phyloP scores from a whole-genome alignment of 2,797 vertebrate species.

The Chromis chromis region DNA sequence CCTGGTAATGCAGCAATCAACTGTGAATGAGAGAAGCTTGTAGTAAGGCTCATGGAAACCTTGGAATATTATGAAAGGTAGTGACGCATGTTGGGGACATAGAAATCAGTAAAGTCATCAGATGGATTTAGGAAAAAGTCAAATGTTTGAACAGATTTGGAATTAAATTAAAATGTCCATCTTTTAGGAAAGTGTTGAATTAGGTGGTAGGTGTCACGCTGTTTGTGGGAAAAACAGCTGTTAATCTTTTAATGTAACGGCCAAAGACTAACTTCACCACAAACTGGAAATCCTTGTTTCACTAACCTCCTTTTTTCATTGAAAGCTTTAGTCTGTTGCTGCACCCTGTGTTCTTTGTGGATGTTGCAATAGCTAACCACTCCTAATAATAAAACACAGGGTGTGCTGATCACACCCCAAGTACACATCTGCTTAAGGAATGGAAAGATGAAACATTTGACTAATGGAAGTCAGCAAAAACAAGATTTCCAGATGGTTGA shows the following conservation, averaged over 20 bases:
- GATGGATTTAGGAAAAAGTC: too few species aligned
- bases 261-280: neutral
- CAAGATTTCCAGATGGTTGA: neutral
- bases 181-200: too few species aligned
- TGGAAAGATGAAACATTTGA: neutral
- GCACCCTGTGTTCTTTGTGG: neutral
- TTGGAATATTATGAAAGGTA: neutral
- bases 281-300: neutral
- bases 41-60: neutral
- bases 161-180: too few species aligned
- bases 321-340: neutral
- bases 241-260: neutral
- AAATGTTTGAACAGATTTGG: too few species aligned
- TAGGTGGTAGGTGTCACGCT: too few species aligned
- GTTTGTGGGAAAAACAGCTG: too few species aligned
- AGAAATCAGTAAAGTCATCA: too few species aligned
- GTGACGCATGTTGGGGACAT: neutral
- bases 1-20: too few species aligned
- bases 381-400: neutral
- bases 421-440: neutral
- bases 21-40: neutral
- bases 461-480: conserved; percentile 54
- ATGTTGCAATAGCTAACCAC: neutral
- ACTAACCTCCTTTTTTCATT: neutral
- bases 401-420: neutral